These are phyloP conservation scores for Heterodera schachtii DNA, from an alignment of 1,140 invertebrate genomes.

Conservation along the genomic window DNA sequence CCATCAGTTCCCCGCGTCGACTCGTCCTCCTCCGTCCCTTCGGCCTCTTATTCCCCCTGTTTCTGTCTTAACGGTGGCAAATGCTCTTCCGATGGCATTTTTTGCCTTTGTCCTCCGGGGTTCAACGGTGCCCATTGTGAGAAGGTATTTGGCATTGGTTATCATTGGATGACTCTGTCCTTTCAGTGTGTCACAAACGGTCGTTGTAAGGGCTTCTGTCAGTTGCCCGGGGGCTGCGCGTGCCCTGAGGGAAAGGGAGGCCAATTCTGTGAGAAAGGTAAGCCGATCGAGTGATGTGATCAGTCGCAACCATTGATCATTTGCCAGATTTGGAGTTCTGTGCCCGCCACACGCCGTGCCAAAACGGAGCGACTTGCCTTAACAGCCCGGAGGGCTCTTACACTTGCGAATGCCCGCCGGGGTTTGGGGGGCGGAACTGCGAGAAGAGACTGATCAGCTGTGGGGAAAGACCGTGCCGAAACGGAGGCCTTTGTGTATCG, in stretches of 20 bases:
- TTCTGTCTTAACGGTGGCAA: slow-evolving; percentile 34
- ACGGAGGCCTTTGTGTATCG: slow-evolving; percentile 34
- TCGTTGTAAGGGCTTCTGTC: slow-evolving; percentile 34
- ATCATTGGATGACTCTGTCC: neutral
- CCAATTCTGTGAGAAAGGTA: slow-evolving; percentile 37
- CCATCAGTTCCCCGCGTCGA: neutral
- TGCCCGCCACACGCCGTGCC: slow-evolving; percentile 34
- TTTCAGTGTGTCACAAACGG: slow-evolving; percentile 32
- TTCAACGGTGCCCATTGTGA: slow-evolving; percentile 34
- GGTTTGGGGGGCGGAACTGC: slow-evolving; percentile 57
- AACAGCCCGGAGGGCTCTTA: slow-evolving; percentile 57
- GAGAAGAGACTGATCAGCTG: slow-evolving; percentile 33
- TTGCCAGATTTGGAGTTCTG: slow-evolving; percentile 39
- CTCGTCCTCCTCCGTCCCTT: neutral
- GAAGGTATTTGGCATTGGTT: slow-evolving; percentile 22
- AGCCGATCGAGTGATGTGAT: neutral
- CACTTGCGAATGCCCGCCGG: slow-evolving; percentile 62
- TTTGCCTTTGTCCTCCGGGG: slow-evolving; percentile 29
- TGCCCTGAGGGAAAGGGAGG: slow-evolving; percentile 41
- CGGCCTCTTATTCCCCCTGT: slow-evolving; percentile 20
- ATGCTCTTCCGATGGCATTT: slow-evolving; percentile 20
- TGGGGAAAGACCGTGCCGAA: slow-evolving; percentile 37
- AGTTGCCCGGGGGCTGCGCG: slow-evolving; percentile 23
- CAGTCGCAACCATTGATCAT: neutral
- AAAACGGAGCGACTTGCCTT: slow-evolving; percentile 37